Evolutionary conservation across 1,140 invertebrate species (phyloP), one percentile per base, ranked within the genome.

Genomic region (Papilio xuthus): DNA sequence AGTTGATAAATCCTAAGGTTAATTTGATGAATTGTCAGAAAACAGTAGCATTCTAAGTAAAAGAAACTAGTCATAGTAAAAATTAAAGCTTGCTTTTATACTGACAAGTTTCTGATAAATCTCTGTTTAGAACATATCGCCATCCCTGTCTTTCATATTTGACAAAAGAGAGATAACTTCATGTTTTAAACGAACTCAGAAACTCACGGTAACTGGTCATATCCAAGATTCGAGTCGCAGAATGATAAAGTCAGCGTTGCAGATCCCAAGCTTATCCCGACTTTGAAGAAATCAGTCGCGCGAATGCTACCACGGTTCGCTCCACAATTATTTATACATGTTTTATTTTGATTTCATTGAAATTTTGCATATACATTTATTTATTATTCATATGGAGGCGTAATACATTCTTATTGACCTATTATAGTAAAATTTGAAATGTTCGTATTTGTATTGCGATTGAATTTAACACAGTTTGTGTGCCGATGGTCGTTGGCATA

Each of bases 241-340:
- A 12, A 28, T 28, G 60, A 4, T 60, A 60, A 60, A 28, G 20
- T 32, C 13, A 26, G 2, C 12, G 1, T 13, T 23, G 4, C 60
- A 28, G 60, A 67, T 67, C 60, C 13, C 60, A 28, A 67, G 60
- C 60, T 67, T 67, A 67, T 67, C 60, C 60, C 26, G 23, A 67
- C 23, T 28, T 28, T 28, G 13, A 67, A 13, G 15, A 20, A 67
- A 18, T 10, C 60, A 67, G 60, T 18, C 60, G 26, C 4, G 26
- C 60, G 60, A 18, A 67, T 67, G 1, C 60, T 0, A 28, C 12
- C 60, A 63, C 23, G 60, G 60, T 67, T 67, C 26, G 15, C 23
- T 13, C 60, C 26, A 28, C 26, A 63, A 50, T 50, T 20, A 60
- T 12, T 60, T 23, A 67, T 67, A 18, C 13, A 9, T 28, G 9